A percentile compares a stretch with the other conserved stretches of the same genome.
phyloP scores from a whole-genome alignment of 2,888 invertebrate genomes.

The Ditylenchus weischeri region DNA sequence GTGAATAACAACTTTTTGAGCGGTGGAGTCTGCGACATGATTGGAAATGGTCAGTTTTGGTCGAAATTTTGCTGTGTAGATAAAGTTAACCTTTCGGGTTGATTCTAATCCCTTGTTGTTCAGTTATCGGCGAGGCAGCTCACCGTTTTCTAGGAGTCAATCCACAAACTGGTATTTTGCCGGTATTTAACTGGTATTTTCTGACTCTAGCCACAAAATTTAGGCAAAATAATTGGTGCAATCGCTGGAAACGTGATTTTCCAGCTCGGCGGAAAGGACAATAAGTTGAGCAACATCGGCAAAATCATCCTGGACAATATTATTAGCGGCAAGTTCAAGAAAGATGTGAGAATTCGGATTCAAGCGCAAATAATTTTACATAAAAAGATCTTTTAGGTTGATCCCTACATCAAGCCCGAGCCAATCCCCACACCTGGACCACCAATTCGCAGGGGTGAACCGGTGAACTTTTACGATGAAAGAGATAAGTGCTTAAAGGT shows the following conservation, averaged over 20 bases:
- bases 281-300: conserved; percentile 55
- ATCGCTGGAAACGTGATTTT: conserved; percentile 58
- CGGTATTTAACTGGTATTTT: conserved; percentile 14
- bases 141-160: conserved; percentile 58
- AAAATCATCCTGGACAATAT: conserved; percentile 59
- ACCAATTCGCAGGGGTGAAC: conserved; percentile 38
- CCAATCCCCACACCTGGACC: conserved; percentile 42
- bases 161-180: conserved; percentile 45
- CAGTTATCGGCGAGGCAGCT: conserved; percentile 55
- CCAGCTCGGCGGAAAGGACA: conserved; percentile 58
- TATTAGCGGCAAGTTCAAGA: conserved; percentile 56
- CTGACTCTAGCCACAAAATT: conserved; percentile 5
- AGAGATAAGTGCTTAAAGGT: conserved; percentile 69
- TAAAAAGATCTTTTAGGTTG: conserved; percentile 21
- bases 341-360: conserved; percentile 40
- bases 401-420: conserved; percentile 37
- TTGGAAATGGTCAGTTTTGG: conserved; percentile 39
- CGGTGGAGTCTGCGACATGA: conserved; percentile 54
- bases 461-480: conserved; percentile 69
- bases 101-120: neutral
- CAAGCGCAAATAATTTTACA: neutral
- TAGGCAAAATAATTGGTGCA: conserved; percentile 48
- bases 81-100: neutral
- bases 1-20: conserved; percentile 47
- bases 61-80: neutral